Conservation (phyloP, 2,888 invertebrate species). For the Meloe dianella region DNA sequence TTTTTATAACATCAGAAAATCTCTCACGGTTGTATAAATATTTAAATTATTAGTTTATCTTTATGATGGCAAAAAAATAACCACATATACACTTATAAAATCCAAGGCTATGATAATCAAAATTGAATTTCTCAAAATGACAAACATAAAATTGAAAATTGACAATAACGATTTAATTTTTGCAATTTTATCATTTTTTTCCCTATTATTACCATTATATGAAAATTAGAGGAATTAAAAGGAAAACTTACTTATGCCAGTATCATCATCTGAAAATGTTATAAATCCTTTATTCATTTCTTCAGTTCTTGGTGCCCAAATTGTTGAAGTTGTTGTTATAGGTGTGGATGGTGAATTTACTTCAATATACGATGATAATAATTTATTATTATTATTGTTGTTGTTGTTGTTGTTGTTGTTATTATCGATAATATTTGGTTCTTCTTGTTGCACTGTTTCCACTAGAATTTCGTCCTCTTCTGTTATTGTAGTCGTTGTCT, state of each 20-base stretch:
- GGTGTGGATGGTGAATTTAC: constrained; percentile 54
- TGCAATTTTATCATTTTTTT: not conserved
- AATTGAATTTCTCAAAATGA: not conserved
- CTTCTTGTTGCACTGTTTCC: constrained; percentile 13
- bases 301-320: constrained; percentile 83
- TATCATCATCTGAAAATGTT: constrained; percentile 83
- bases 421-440: not conserved
- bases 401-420: not conserved
- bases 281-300: constrained; percentile 95
- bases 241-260: constrained; percentile 83
- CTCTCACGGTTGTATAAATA: not conserved
- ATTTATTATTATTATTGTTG: not conserved
- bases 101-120: not conserved
- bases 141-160: not conserved
- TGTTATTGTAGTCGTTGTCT: constrained; percentile 17
- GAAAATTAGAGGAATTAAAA: not conserved
- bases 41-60: not conserved
- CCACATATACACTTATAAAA: not conserved
- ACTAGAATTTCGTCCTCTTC: constrained; percentile 17
- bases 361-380: constrained; percentile 16
- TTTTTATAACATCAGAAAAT: not conserved
- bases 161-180: not conserved
- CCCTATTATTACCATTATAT: too few relatives aligned
- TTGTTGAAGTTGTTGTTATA: constrained; percentile 74
- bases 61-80: not conserved